Percentiles rank a stretch among this genome's conserved stretches.
Evolutionary conservation across 1,140 invertebrate genomes (phyloP).

Genomic region (Cydia pomonella): DNA sequence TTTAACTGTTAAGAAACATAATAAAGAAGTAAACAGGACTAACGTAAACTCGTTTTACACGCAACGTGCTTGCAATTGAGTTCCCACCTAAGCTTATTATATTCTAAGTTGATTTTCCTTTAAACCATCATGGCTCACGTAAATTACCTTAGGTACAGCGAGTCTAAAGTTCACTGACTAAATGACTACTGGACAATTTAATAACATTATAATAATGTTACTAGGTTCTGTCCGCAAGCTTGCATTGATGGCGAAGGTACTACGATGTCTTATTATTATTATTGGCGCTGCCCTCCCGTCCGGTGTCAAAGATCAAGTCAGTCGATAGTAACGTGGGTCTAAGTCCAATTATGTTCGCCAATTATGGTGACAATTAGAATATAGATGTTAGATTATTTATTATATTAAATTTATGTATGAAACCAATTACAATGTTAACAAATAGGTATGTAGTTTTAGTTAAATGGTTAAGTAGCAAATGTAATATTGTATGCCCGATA

Average conservation of each 20-base stretch:
- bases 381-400: too few species aligned
- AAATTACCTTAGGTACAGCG: background rate
- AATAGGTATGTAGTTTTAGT: too few species aligned
- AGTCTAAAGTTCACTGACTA: background rate
- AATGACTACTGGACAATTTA: background rate
- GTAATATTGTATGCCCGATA: too few species aligned
- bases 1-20: background rate
- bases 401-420: too few species aligned
- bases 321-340: background rate
- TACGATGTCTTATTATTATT: background rate
- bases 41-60: constrained; percentile 5
- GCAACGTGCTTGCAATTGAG: background rate
- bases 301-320: background rate
- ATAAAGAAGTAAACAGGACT: background rate
- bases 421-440: too few species aligned
- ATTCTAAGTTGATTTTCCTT: constrained; percentile 10
- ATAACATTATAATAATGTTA: background rate
- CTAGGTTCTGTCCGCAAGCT: background rate
- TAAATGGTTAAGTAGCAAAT: too few species aligned
- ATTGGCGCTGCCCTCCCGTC: background rate
- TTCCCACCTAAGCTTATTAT: background rate
- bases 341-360: constrained; percentile 2
- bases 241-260: too few species aligned
- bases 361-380: too few species aligned
- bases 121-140: background rate